Evolutionary conservation across 2,797 vertebrate genomes (phyloP), one percentile per base, ranked within the genome.

Genomic region (Acrossocheilus wenchowensis): DNA sequence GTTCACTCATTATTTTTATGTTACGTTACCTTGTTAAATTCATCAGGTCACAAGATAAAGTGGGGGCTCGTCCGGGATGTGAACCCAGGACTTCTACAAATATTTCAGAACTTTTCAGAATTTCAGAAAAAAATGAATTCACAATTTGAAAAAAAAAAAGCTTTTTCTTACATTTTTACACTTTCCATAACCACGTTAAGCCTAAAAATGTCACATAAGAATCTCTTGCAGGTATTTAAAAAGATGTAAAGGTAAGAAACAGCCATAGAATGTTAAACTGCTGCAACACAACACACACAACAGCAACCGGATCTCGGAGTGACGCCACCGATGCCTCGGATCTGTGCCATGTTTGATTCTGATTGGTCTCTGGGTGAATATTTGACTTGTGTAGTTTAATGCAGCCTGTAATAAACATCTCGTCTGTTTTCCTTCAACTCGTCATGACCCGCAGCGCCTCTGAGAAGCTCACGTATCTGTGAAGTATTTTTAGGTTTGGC

Each of bases 401-500:
- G 23, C 50, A 60, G 9, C 57, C 10, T 0, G 1, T 26, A 39
- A 62, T 43, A n/a, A 79, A 62, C n/a, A 79, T 43, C 57, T 45
- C 45, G 57, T n/a, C 41, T 26, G 36, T 73, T 57, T 34, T 23
- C 15, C 10, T 36, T 30, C 4, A 6, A 62, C 45, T 54, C 69
- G 1, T 11, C 6, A 1, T 74, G 82, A 64, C 71, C 71, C 2
- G 19, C 41, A 64, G 71, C 14, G 2, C 68, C 39, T 80, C 26
- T 1, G 0, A 41, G 72, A 71, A 36, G 39, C 74, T 80, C 75
- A 66, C 26, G 34, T 81, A 82, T 52, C 69, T 2, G 2, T 5
- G 19, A 26, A 62, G 41, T 89, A 85, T 89, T 86, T 84, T 90
- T 86, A 89, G 82, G 36, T 62, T 52, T 73, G 72, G 77, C 73